These are phyloP conservation scores for Drosophila mayri DNA, from an alignment of 1,140 invertebrate species.

Conservation along the genomic window DNA sequence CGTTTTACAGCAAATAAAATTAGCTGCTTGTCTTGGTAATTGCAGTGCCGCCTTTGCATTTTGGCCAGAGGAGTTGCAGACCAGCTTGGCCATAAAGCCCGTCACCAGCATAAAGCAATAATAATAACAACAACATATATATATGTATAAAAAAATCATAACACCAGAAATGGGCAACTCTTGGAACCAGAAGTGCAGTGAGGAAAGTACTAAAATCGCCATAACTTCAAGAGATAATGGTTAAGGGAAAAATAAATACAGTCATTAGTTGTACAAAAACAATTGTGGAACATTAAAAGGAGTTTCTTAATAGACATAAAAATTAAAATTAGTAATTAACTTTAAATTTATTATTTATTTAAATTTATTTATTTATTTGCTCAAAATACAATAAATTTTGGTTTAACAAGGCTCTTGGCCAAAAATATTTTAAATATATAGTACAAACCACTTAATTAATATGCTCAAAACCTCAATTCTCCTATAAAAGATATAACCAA, in stretches of 20 bases:
- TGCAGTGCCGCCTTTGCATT: conserved; percentile 42
- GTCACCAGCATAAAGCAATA: conserved; percentile 41
- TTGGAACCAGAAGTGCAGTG: conserved; percentile 2
- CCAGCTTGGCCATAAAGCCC: conserved; percentile 45
- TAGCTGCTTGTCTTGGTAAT: conserved; percentile 80
- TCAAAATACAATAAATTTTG: background rate
- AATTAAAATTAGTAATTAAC: too few relatives aligned
- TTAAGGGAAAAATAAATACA: background rate
- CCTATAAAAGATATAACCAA: background rate
- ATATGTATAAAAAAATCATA: conserved; percentile 7
- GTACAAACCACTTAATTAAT: conserved; percentile 3
- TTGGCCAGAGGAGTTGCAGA: conserved; percentile 33
- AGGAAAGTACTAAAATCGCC: background rate
- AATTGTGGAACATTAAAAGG: background rate
- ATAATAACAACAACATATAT: background rate
- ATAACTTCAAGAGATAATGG: background rate
- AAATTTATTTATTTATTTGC: too few relatives aligned
- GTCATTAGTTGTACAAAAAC: background rate
- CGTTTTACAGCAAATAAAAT: conserved; percentile 79
- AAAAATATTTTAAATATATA: background rate
- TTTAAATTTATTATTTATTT: too few relatives aligned
- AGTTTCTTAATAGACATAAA: too few relatives aligned
- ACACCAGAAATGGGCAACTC: conserved; percentile 14
- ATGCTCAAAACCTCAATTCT: background rate
- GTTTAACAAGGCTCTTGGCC: background rate